Evolutionary conservation across 2,797 vertebrate genomes (phyloP).

Genomic region (Borostomias antarcticus): DNA sequence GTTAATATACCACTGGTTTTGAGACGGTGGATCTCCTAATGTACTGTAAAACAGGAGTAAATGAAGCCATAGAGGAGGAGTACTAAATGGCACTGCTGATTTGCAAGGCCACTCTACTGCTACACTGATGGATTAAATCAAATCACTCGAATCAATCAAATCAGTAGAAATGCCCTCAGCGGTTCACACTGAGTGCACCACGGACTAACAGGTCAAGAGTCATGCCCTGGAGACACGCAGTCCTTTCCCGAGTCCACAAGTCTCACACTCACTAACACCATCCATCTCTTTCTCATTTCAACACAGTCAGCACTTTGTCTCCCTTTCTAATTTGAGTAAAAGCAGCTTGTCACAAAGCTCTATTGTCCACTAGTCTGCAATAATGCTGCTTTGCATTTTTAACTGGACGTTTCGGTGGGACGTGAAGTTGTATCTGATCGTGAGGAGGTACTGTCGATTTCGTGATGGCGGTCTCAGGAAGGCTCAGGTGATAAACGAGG

Average conservation of each 20-base stretch:
- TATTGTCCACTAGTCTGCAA: background rate
- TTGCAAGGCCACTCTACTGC: slow-evolving; percentile 58
- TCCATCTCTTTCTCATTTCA: too few relatives aligned
- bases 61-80: slow-evolving; percentile 39
- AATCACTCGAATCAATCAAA: too few relatives aligned
- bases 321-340: too few relatives aligned
- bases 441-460: too few relatives aligned
- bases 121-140: slow-evolving; percentile 61
- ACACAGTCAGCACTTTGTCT: too few relatives aligned
- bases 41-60: slow-evolving; percentile 44
- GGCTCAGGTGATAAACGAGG: background rate
- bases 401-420: background rate
- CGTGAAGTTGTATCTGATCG: background rate
- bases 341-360: background rate
- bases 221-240: background rate
- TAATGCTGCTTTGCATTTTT: too few relatives aligned
- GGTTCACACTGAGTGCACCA: slow-evolving; percentile 37
- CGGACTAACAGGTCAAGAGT: background rate
- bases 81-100: slow-evolving; percentile 57
- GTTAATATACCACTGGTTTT: too few relatives aligned
- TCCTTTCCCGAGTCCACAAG: background rate
- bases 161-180: slow-evolving; percentile 73
- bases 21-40: too few relatives aligned
- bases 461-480: background rate
- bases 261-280: background rate